Evolutionary conservation across 1,140 invertebrate genomes (phyloP), one percentile per base, ranked within the genome.

Genomic region (Drosophila subobscura): DNA sequence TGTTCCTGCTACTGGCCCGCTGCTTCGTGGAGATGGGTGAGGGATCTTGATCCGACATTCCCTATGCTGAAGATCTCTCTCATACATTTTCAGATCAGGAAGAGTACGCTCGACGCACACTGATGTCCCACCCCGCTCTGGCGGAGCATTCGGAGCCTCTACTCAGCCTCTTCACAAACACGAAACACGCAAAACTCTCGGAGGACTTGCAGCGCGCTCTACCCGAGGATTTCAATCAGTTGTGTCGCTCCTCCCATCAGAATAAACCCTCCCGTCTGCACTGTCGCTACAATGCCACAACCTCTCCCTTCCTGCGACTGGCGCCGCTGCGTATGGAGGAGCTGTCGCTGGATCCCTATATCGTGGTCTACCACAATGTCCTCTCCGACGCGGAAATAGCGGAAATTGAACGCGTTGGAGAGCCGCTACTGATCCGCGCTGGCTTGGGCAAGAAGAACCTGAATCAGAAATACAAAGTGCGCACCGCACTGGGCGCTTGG

Each of bases 251-350:
- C 50, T 40, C 29, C 12, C 50, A 22, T 5, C 7, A 33, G 4
- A n/a, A 14, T 16, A 80, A 16, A 2, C 50, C 63, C 29, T 6
- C 29, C 2, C 29, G 29, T 33, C 92, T 98, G 5, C 94, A 94
- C 71, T 99, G 98, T 92, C 93, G 94, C 29, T 99, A 98, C 89
- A 92, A 94, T 23, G 93, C 93, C 46, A 94, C 94, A 55, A 94
- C 93, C 20, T 93, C 94, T 54, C 95, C 97, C 0, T 97, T 95
- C 85, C 92, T 98, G 1, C 94, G 94, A 52, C 92, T 99, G 27
- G 96, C 95, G 0, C 98, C 97, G 0, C 94, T 98, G 49, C 99
- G 99, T 92, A 94, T 97, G 89, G 99, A 99, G 92, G 94, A 97
- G 73, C 93, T 96, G 14, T 96, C 95, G 90, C 91, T 96, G 5